Percentiles rank a stretch among this genome's conserved stretches.
Evolutionary conservation across 1,140 invertebrate species (phyloP).

Genomic region (Aradophagus sp.): DNA sequence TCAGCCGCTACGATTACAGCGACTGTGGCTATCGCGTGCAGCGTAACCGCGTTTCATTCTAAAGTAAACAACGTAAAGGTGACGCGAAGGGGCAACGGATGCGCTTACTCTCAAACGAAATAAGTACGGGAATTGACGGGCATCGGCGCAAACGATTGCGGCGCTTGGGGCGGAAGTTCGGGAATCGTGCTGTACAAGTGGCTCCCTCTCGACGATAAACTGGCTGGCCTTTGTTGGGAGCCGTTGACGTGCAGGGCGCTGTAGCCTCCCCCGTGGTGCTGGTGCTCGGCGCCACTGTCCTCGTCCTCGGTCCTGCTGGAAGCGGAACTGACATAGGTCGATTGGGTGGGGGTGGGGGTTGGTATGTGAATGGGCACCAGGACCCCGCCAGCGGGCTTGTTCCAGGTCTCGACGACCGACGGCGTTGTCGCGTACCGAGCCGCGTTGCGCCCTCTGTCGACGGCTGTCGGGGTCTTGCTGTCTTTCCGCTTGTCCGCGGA

Average conservation of each 20-base stretch:
- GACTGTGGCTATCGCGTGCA: conserved; percentile 47
- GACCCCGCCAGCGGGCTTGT: conserved; percentile 66
- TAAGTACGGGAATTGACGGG: conserved; percentile 73
- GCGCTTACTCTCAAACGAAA: conserved; percentile 65
- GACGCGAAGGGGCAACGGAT: conserved; percentile 40
- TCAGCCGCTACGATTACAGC: conserved; percentile 30
- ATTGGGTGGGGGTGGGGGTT: conserved; percentile 79
- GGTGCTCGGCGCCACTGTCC: conserved; percentile 76
- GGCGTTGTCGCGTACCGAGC: conserved; percentile 78
- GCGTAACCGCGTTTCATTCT: conserved; percentile 33
- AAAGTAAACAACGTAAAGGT: conserved; percentile 47
- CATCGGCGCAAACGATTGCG: conserved; percentile 59
- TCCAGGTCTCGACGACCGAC: conserved; percentile 76
- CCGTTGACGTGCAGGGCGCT: conserved; percentile 66
- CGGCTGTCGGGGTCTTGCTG: conserved; percentile 64
- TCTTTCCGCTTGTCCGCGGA: conserved; percentile 66
- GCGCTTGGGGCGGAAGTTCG: conserved; percentile 69
- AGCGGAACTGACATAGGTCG: conserved; percentile 79
- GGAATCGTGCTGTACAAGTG: conserved; percentile 77
- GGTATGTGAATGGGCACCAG: conserved; percentile 72
- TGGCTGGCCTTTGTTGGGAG: conserved; percentile 63
- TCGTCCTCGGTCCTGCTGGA: conserved; percentile 78
- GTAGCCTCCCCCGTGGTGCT: conserved; percentile 69
- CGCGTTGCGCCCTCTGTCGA: conserved; percentile 67
- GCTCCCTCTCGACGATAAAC: conserved; percentile 70